These are phyloP conservation scores for Muraenolepis orangiensis DNA, from an alignment of 2,797 vertebrate genomes.

Conservation along the genomic window DNA sequence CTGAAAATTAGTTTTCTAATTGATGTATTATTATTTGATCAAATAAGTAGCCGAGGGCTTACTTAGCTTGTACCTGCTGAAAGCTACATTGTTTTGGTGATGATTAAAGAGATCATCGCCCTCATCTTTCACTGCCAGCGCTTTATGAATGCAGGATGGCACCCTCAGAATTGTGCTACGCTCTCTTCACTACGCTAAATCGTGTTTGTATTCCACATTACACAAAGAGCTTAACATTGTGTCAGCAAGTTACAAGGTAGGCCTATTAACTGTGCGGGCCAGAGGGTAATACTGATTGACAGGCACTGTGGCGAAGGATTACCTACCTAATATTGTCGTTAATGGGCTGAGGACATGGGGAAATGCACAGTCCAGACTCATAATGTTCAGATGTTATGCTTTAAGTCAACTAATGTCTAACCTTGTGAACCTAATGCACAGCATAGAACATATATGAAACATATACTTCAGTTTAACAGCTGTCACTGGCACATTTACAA, in stretches of 20 bases:
- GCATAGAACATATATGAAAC: not conserved
- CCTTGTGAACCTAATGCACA: not conserved
- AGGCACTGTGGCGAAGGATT: not conserved
- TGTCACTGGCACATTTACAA: slow-evolving; percentile 6
- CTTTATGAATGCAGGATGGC: not conserved
- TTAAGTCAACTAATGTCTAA: not conserved
- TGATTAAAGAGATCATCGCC: not conserved
- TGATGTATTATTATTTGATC: not conserved
- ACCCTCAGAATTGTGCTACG: not conserved
- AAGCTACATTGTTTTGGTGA: not conserved
- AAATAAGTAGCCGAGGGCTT: not conserved
- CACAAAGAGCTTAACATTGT: not conserved
- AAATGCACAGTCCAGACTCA: not conserved
- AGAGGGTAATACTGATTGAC: slow-evolving; percentile 5
- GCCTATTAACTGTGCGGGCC: not conserved
- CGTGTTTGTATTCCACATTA: not conserved
- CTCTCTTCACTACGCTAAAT: not conserved
- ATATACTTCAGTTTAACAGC: not conserved
- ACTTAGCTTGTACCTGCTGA: not conserved
- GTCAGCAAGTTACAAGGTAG: slow-evolving; percentile 1
- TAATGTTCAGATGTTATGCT: not conserved
- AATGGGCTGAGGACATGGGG: not conserved
- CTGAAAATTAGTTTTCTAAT: too few relatives aligned
- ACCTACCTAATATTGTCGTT: not conserved
- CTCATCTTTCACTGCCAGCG: not conserved